Conservation (phyloP, 2,888 invertebrate species). For the Ectobius pallidus region DNA sequence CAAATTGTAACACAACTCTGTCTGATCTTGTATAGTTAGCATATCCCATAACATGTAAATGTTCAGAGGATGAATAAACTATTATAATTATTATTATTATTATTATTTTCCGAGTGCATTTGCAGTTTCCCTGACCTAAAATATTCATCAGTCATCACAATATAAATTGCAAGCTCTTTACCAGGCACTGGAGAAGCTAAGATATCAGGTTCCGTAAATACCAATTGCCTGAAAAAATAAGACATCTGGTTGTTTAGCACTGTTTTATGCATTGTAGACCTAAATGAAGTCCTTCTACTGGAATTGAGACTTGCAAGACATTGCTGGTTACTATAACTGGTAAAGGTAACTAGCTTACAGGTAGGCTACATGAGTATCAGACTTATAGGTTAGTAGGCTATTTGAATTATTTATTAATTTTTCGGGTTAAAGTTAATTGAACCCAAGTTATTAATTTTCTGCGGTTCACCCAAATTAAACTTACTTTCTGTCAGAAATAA, state of each 20-base stretch:
- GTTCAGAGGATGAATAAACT: too few species aligned
- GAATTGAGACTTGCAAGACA: neutral
- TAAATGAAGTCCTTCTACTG: neutral
- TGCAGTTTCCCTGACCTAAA: conserved; percentile 31
- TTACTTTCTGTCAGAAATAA: too few species aligned
- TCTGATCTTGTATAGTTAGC: too few species aligned
- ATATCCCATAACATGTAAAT: too few species aligned
- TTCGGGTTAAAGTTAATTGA: too few species aligned
- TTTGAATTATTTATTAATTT: too few species aligned
- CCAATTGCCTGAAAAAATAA: conserved; percentile 46
- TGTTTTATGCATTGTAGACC: neutral
- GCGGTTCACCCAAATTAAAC: too few species aligned
- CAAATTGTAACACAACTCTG: too few species aligned
- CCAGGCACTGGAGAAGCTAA: conserved; percentile 49
- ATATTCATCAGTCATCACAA: conserved; percentile 45
- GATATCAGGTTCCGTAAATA: conserved; percentile 46
- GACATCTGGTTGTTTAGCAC: too few species aligned
- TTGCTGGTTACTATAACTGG: neutral
- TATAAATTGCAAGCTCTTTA: conserved; percentile 46
- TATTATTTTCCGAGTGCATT: conserved; percentile 25
- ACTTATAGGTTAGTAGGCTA: too few species aligned
- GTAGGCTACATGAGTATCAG: neutral
- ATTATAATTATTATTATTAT: too few species aligned
- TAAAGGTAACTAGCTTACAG: neutral
- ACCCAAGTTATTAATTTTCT: too few species aligned